These are phyloP conservation scores for Tinamus major DNA, from an alignment of 2,797 vertebrate genomes.

Conservation along the genomic window DNA sequence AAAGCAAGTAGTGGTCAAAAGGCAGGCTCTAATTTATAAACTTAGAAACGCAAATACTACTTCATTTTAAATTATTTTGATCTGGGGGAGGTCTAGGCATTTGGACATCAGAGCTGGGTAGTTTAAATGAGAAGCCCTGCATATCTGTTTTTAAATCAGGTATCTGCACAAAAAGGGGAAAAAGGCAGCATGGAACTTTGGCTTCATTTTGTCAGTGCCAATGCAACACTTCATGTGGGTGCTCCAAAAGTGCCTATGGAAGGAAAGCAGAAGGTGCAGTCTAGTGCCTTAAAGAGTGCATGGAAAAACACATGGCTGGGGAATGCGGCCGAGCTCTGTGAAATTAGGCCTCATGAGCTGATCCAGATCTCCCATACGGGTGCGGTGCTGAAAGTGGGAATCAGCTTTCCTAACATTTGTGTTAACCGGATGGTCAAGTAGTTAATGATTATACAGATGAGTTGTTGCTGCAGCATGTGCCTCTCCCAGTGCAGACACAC, in stretches of 20 bases:
- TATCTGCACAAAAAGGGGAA: background rate
- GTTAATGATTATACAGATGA: background rate
- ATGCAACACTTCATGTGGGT: background rate
- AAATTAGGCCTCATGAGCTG: background rate
- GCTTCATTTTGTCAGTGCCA: background rate
- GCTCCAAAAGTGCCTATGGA: rapidly evolving
- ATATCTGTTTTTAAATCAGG: background rate
- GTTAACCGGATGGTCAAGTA: background rate
- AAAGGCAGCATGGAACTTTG: background rate
- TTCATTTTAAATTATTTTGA: background rate
- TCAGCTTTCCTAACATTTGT: background rate
- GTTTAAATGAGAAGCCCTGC: background rate
- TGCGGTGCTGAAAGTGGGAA: background rate
- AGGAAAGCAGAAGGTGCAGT: background rate
- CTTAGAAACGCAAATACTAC: background rate
- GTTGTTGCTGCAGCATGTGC: background rate
- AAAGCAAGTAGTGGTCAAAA: background rate
- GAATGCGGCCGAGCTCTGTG: background rate
- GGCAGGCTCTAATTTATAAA: background rate
- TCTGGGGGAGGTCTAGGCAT: background rate
- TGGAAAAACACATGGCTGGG: background rate
- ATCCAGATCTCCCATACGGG: rapidly evolving
- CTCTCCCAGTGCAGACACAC: background rate
- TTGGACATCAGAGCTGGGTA: background rate
- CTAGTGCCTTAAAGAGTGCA: rapidly evolving